Evolutionary conservation across 1,140 invertebrate species (phyloP), one percentile per base, ranked within the genome.

Genomic region (Piezodorus guildinii): DNA sequence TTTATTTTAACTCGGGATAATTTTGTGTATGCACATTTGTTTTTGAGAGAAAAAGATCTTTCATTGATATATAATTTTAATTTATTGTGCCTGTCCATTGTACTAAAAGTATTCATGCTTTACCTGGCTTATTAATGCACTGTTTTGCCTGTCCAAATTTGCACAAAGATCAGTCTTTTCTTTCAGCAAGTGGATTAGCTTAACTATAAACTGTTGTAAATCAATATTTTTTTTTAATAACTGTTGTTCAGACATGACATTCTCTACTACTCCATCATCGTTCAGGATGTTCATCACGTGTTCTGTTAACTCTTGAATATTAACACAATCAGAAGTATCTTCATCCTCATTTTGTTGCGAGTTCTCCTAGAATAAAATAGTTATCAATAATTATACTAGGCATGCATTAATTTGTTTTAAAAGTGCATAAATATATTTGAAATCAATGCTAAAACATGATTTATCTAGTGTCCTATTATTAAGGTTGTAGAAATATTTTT

Each of bases 141-240:
- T 52, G 19, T 69, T 69, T 34, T 70, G 68, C 65, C 68, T 68
- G 4, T 68, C 70, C 17, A 69, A 51, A 34, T 59, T 67, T 19
- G 27, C 39, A 60, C 66, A 69, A 21, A 66, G 44, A 15, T 66
- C 64, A 9, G 67, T 66, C 34, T 70, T 70, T 51, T 70, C 70
- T 60, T 69, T 69, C 10, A 70, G 46, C 30, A 70, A 43, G 8
- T 69, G 62, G 21, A 70, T 68, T 3, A 70, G 54, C 60, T 70
- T 70, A 12, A 63, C 63, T 25, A 70, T 54, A 62, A 67, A 67
- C 16, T 64, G 64, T 58, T 68, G 65, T 17, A 70, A 62, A 4
- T 70, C 63, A 12, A 61, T 25, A 61, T 69, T 70, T 60, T 69
- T 65, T 23, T 65, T 56, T 5, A 56, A 14, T 25, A 56, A 25